A percentile compares a stretch with the other conserved stretches of the same genome.
Evolutionary conservation across 2,797 vertebrate species (phyloP).

Genomic region (Fistularia tabacaria): DNA sequence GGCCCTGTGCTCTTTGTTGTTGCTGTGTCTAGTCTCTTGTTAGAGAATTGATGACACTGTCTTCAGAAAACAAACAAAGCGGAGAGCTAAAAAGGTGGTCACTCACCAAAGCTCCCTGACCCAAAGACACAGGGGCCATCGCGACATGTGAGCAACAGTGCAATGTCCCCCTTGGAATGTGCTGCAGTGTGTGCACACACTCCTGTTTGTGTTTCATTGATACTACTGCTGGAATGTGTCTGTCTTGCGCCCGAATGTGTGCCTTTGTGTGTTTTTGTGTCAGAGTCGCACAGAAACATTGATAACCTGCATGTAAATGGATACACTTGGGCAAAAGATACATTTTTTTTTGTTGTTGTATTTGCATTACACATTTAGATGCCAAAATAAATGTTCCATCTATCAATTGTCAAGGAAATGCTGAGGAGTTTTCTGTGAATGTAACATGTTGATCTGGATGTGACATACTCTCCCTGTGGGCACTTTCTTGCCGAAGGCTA

Average conservation of each 20-base stretch:
- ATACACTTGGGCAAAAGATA: slow-evolving; percentile 27
- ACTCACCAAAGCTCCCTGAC: slow-evolving; percentile 72
- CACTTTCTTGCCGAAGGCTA: slow-evolving; percentile 50
- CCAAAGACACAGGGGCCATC: slow-evolving; percentile 64
- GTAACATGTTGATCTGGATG: slow-evolving; percentile 47
- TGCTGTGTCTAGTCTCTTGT: slow-evolving; percentile 73
- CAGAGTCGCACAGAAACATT: slow-evolving; percentile 25
- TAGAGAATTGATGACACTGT: slow-evolving; percentile 75
- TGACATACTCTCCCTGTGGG: slow-evolving; percentile 52
- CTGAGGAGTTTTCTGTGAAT: slow-evolving; percentile 15
- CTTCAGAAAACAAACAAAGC: slow-evolving; percentile 72
- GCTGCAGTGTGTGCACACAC: slow-evolving; percentile 54
- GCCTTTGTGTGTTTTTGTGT: slow-evolving; percentile 60
- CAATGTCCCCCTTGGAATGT: slow-evolving; percentile 63
- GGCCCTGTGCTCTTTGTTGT: slow-evolving; percentile 65
- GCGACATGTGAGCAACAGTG: slow-evolving; percentile 60
- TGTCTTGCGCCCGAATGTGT: slow-evolving; percentile 68
- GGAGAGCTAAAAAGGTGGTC: slow-evolving; percentile 73
- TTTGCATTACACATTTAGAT: slow-evolving; percentile 19
- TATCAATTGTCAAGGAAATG: slow-evolving; percentile 43
- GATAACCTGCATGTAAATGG: slow-evolving; percentile 34
- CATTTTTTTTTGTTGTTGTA: slow-evolving; percentile 23
- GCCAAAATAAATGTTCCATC: slow-evolving; percentile 62
- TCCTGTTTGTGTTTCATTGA: slow-evolving; percentile 71
- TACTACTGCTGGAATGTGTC: slow-evolving; percentile 66